Percentiles rank a stretch among this genome's conserved stretches.
These are phyloP conservation scores for Puntigrus tetrazona DNA, from an alignment of 2,113 vertebrate genomes.

Conservation along the genomic window DNA sequence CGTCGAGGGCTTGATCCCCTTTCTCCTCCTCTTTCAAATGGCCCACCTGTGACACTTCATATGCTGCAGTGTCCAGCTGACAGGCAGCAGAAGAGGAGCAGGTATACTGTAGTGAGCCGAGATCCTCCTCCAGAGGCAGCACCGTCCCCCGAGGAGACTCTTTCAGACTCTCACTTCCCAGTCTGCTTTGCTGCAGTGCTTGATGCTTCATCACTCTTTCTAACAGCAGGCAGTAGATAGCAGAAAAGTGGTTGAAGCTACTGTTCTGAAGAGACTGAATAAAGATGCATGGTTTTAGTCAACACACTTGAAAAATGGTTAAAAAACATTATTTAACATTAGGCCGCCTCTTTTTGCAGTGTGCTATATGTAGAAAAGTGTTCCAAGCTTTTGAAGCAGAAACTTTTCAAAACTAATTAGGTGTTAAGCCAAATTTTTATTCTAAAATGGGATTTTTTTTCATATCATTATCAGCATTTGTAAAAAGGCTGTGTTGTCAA, in stretches of 20 bases:
- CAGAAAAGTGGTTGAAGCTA: conserved; percentile 80
- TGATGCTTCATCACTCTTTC: conserved; percentile 31
- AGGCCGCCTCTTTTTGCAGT: too few species aligned
- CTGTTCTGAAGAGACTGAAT: conserved; percentile 83
- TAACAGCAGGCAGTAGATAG: conserved; percentile 55
- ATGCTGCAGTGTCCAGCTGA: not conserved
- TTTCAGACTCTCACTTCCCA: conserved; percentile 25
- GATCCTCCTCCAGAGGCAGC: not conserved
- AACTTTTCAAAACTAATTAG: not conserved
- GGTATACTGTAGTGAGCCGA: not conserved
- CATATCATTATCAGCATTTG: not conserved
- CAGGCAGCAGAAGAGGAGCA: not conserved
- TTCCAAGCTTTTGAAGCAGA: not conserved
- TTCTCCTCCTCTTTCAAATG: not conserved
- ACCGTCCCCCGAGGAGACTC: not conserved
- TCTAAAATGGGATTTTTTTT: not conserved
- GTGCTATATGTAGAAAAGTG: too few species aligned
- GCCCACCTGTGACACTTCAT: not conserved
- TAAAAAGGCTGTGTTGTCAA: not conserved
- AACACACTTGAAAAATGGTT: not conserved
- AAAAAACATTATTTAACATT: not conserved
- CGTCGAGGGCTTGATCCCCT: not conserved
- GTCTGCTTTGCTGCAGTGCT: conserved; percentile 22
- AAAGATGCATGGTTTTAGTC: conserved; percentile 37
- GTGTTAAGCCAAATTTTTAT: not conserved